Evolutionary conservation across 2,888 invertebrate species (phyloP).

Genomic region (Diplolepis rosae): DNA sequence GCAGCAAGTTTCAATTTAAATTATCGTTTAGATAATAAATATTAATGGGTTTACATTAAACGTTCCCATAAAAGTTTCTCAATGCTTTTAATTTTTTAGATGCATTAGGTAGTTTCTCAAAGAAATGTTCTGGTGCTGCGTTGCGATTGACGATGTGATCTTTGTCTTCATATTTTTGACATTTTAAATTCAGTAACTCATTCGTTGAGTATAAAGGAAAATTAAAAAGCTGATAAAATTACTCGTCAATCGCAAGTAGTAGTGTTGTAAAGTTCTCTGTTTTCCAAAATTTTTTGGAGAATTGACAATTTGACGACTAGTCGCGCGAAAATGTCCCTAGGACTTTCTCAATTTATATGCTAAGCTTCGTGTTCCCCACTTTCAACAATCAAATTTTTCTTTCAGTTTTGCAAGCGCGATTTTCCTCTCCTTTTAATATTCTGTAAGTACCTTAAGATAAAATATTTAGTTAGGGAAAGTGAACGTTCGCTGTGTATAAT

Average conservation of each 20-base stretch:
- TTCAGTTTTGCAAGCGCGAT: background rate
- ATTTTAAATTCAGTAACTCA: background rate
- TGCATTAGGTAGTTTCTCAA: background rate
- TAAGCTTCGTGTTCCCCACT: background rate
- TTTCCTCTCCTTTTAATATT: background rate
- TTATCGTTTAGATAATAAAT: background rate
- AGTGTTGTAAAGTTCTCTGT: constrained; percentile 26
- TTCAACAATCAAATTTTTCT: too few relatives aligned
- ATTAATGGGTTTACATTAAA: constrained; percentile 8
- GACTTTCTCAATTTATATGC: constrained; percentile 16
- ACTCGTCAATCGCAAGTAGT: constrained; percentile 13
- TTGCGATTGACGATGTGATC: constrained; percentile 1
- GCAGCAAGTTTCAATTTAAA: background rate
- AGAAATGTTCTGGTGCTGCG: constrained; percentile 13
- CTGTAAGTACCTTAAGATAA: constrained; percentile 39
- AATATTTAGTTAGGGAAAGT: constrained; percentile 59
- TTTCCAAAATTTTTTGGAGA: background rate
- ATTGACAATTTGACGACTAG: constrained; percentile 15
- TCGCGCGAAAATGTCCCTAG: background rate
- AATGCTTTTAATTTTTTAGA: constrained; percentile 4
- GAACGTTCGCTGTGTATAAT: constrained; percentile 63
- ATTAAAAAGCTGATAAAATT: background rate
- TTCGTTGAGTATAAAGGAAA: background rate
- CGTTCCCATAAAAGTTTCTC: background rate
- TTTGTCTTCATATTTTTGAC: constrained; percentile 2